Percentiles rank a stretch among this genome's conserved stretches.
Evolutionary conservation across 2,797 vertebrate species (phyloP).

Genomic region (Bovichtus diacanthus): DNA sequence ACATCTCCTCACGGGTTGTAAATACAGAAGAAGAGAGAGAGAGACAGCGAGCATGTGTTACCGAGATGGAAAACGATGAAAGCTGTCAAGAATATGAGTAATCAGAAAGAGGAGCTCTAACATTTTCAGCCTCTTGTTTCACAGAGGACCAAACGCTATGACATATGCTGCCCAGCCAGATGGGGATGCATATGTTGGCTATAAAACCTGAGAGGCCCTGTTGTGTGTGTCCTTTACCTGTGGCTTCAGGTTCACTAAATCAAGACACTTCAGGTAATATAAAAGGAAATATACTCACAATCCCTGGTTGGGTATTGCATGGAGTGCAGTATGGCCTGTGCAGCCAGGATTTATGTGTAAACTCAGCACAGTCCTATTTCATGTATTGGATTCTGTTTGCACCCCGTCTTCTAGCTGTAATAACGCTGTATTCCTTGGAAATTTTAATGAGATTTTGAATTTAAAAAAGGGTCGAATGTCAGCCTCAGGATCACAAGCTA

Average conservation of each 20-base stretch:
- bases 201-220: constrained; percentile 49
- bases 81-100: constrained; percentile 55
- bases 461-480: constrained; percentile 6
- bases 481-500: constrained; percentile 8
- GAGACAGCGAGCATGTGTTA: constrained; percentile 51
- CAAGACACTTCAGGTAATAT: constrained; percentile 28
- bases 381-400: constrained; percentile 32
- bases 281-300: constrained; percentile 13
- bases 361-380: constrained; percentile 7
- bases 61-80: constrained; percentile 57
- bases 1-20: constrained; percentile 24
- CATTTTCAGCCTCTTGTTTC: constrained; percentile 47
- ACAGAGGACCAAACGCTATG: constrained; percentile 14
- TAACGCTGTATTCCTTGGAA: constrained; percentile 18
- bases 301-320: constrained; percentile 25
- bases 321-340: constrained; percentile 3
- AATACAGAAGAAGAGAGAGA: constrained; percentile 52
- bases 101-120: constrained; percentile 41
- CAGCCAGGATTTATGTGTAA: constrained; percentile 47
- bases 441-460: constrained; percentile 49
- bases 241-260: constrained; percentile 44
- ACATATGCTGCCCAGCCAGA: constrained; percentile 43
- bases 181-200: constrained; percentile 69
- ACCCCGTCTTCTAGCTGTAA: neutral
- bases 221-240: constrained; percentile 56